A percentile compares a stretch with the other conserved stretches of the same genome.
phyloP scores from a whole-genome alignment of 2,888 invertebrate species.

The Nomada hirtipes region DNA sequence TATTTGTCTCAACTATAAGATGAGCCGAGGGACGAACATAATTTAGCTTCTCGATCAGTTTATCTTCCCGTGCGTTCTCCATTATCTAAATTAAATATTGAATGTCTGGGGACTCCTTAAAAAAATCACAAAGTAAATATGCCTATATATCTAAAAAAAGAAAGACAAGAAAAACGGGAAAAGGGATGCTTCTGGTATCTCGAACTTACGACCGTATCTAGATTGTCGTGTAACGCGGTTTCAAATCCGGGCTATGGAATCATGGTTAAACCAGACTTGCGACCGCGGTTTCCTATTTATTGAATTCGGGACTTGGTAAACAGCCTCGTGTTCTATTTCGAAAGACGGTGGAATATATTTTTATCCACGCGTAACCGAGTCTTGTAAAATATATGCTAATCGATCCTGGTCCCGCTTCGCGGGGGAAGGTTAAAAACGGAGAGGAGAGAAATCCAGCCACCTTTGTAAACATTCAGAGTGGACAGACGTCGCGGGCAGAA shows the following conservation, averaged over 20 bases:
- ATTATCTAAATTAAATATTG: too few relatives aligned
- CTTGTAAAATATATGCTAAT: neutral
- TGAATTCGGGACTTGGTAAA: neutral
- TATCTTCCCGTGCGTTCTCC: too few relatives aligned
- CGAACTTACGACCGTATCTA: neutral
- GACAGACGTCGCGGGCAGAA: slow-evolving; percentile 3
- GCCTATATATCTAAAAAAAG: too few relatives aligned
- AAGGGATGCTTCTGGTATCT: too few relatives aligned
- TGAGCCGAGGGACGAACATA: too few relatives aligned
- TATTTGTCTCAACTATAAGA: too few relatives aligned
- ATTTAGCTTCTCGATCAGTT: too few relatives aligned
- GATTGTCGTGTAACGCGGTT: slow-evolving; percentile 32
- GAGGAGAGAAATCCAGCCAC: neutral
- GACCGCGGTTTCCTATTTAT: slow-evolving; percentile 47
- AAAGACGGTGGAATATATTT: slow-evolving; percentile 3
- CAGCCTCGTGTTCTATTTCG: neutral
- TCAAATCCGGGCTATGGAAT: neutral
- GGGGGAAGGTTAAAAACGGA: neutral
- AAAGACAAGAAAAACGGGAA: too few relatives aligned
- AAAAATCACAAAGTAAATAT: too few relatives aligned
- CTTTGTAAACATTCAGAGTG: slow-evolving; percentile 10
- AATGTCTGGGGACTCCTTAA: too few relatives aligned
- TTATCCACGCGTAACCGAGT: neutral
- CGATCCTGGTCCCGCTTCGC: neutral
- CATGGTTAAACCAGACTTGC: neutral